phyloP scores from a whole-genome alignment of 2,113 vertebrate species.

The Coracopsis vasa region DNA sequence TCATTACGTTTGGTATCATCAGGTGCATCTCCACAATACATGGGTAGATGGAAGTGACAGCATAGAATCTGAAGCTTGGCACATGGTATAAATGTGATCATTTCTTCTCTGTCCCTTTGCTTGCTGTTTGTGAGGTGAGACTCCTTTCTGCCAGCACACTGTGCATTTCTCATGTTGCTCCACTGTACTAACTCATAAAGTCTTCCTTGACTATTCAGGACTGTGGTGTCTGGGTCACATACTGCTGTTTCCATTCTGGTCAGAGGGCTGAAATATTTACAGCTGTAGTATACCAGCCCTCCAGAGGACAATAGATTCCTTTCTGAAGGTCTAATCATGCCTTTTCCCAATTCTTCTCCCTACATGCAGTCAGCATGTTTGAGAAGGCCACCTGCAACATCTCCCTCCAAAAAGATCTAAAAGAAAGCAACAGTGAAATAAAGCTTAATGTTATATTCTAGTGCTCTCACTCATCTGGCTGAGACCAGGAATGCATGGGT shows the following conservation, averaged over 20 bases:
- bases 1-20: accelerated
- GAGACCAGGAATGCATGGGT: not conserved
- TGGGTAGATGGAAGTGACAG: not conserved
- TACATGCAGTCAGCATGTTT: not conserved
- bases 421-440: not conserved
- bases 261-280: not conserved
- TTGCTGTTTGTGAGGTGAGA: not conserved
- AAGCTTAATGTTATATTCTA: not conserved
- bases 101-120: not conserved
- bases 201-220: not conserved
- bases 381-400: not conserved
- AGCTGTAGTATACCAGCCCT: not conserved
- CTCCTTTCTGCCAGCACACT: not conserved
- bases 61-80: not conserved
- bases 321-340: not conserved
- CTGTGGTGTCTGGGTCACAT: not conserved
- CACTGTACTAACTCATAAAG: not conserved
- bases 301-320: not conserved
- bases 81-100: not conserved
- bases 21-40: not conserved
- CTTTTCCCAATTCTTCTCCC: not conserved
- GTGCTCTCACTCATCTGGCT: not conserved
- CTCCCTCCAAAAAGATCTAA: not conserved
- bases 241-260: not conserved
- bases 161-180: not conserved